Base-by-base conservation (phyloP, 2,113 vertebrate species). In the Dromaius novaehollandiae region DNA sequence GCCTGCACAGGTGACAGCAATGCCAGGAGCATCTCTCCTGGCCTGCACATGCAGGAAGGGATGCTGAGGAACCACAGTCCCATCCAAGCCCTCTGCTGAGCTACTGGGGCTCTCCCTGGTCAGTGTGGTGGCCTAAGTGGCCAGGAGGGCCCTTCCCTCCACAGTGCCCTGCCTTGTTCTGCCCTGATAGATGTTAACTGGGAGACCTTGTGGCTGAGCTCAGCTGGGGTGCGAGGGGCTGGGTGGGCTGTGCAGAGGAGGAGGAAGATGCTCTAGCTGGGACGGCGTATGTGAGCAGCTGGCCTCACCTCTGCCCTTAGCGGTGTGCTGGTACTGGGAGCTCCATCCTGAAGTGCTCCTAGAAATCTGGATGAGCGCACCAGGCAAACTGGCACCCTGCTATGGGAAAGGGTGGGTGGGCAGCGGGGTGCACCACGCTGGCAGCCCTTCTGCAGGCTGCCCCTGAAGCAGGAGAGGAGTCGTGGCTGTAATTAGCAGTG, bases 11-110 rank as follows among this genome's bases (percentile, higher is more conserved):
- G 46, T 22, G 46, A 50, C 4, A 6, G 66, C 79, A 95, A 96
- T 96, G 91, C 84, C 89, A 96, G 95, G 97, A 95, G 91, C 95
- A 87, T 95, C 78, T 85, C 44, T 36, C n/a, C 34, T 15, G 16
- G 32, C 8, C 44, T 22, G 20, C 18, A 48, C 34, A 34, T 9
- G 34, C 9, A 14, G 32, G 25, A n/a, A 14, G 46, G 48, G 34
- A 26, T 16, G 61, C 44, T n/a, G 22, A 71, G 46, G 46, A 32
- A 50, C 44, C 46, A 16, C 28, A 7, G 25, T 24, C 55, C 55
- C 26, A 21, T 56, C 55, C 55, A 28, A 56, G 16, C 70, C n/a
- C 34, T 53, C 66, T 46, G 44, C 46, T 48, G 46, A 48, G 46
- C 46, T 19, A 18, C 46, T 48, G 19, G 46, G 46, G 18, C 46